A percentile compares a stretch with the other conserved stretches of the same genome.
These are phyloP conservation scores for Tyria jacobaeae DNA, from an alignment of 2,888 invertebrate species.

Conservation along the genomic window DNA sequence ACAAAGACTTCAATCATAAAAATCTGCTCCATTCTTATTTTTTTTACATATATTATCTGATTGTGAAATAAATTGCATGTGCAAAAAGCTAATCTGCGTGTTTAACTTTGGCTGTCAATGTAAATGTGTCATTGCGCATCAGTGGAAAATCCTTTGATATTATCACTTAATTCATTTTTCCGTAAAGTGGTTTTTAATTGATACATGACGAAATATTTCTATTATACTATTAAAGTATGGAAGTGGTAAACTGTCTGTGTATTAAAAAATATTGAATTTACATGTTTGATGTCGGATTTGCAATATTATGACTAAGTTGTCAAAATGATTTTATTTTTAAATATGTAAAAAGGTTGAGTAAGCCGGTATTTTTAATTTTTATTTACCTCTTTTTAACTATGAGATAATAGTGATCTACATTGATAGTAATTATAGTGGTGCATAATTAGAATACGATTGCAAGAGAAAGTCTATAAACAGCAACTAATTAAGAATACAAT, in stretches of 20 bases:
- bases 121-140: background rate
- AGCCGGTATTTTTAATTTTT: too few species aligned
- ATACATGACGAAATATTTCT: background rate
- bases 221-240: background rate
- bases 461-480: too few species aligned
- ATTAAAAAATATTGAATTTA: background rate
- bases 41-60: background rate
- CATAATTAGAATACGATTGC: too few species aligned
- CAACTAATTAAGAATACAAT: too few species aligned
- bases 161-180: background rate
- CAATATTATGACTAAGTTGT: background rate
- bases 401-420: too few species aligned
- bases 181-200: background rate
- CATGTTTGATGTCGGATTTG: background rate
- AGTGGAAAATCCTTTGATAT: background rate
- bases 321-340: background rate
- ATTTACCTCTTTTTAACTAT: background rate
- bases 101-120: background rate
- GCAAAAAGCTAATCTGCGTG: background rate
- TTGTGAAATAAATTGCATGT: background rate
- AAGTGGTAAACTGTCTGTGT: background rate
- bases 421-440: too few species aligned
- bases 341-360: background rate
- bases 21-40: conserved; percentile 74
- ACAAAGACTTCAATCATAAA: conserved; percentile 83